These are phyloP conservation scores for Heteromyza rotundicornis DNA, from an alignment of 2,888 invertebrate genomes.

Conservation along the genomic window DNA sequence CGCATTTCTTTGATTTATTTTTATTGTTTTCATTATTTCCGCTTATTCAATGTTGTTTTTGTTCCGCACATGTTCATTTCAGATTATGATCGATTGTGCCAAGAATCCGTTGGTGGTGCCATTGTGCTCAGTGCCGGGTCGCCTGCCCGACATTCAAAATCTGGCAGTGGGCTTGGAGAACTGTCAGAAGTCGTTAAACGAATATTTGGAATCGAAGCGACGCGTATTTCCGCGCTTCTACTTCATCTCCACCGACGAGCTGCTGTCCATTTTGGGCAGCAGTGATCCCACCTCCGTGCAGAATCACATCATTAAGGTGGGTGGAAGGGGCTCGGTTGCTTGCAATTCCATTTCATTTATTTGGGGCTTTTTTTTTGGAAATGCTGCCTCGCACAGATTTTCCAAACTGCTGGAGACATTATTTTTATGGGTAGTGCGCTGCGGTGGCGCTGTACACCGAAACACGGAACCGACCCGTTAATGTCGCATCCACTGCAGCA, in stretches of 20 bases:
- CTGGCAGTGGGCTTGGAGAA: conserved; percentile 79
- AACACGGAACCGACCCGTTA: neutral
- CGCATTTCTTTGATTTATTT: conserved; percentile 38
- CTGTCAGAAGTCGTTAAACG: conserved; percentile 90
- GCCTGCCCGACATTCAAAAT: conserved; percentile 76
- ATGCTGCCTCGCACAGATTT: conserved; percentile 41
- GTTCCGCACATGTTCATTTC: too few relatives aligned
- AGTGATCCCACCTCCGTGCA: conserved; percentile 85
- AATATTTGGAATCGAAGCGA: conserved; percentile 87
- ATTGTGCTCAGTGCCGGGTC: conserved; percentile 76
- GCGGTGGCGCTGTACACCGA: conserved; percentile 28
- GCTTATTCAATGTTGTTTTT: too few relatives aligned
- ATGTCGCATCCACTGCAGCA: conserved; percentile 5
- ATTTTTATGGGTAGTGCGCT: conserved; percentile 43
- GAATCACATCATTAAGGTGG: conserved; percentile 89
- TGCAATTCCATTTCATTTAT: conserved; percentile 6
- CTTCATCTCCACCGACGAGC: conserved; percentile 92
- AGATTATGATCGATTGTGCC: conserved; percentile 86
- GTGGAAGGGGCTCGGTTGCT: conserved; percentile 20
- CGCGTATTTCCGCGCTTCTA: conserved; percentile 89
- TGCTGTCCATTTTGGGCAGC: conserved; percentile 87
- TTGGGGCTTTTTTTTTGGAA: too few relatives aligned
- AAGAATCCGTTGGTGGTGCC: conserved; percentile 81
- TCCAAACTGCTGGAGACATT: conserved; percentile 51
- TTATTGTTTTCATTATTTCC: conserved; percentile 26